Evolutionary conservation across 1,140 invertebrate species (phyloP).

Genomic region (Cyclina sinensis): DNA sequence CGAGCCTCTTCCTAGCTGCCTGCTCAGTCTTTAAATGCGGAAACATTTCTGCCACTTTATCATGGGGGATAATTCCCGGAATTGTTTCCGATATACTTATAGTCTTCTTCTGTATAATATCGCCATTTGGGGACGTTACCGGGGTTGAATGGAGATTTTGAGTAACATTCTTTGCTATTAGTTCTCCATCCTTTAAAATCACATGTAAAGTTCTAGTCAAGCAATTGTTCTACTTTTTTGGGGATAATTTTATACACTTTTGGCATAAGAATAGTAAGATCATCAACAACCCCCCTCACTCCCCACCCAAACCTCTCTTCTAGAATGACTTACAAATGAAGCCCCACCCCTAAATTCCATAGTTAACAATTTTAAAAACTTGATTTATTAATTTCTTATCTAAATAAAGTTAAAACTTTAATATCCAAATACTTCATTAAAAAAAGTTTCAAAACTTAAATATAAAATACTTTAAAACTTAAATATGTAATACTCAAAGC

Average conservation of each 20-base stretch:
- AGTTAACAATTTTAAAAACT: too few species aligned
- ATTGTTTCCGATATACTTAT: slow-evolving; percentile 30
- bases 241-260: not conserved
- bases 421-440: too few species aligned
- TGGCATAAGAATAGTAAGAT: not conserved
- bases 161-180: slow-evolving; percentile 3
- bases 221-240: not conserved
- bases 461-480: too few species aligned
- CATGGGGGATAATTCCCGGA: slow-evolving; percentile 62
- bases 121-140: slow-evolving; percentile 2
- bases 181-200: slow-evolving; percentile 41
- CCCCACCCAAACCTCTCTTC: too few species aligned
- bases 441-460: too few species aligned
- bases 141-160: not conserved
- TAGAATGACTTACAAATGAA: too few species aligned
- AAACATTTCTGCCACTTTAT: slow-evolving; percentile 45
- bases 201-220: not conserved
- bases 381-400: too few species aligned
- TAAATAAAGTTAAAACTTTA: too few species aligned
- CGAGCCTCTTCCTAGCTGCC: not conserved
- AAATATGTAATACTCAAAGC: too few species aligned
- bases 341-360: too few species aligned
- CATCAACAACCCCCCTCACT: not conserved
- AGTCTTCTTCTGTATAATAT: slow-evolving; percentile 42
- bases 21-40: slow-evolving; percentile 29